Base-by-base conservation (phyloP, 1,140 invertebrate species). In the Chelonus insularis region DNA sequence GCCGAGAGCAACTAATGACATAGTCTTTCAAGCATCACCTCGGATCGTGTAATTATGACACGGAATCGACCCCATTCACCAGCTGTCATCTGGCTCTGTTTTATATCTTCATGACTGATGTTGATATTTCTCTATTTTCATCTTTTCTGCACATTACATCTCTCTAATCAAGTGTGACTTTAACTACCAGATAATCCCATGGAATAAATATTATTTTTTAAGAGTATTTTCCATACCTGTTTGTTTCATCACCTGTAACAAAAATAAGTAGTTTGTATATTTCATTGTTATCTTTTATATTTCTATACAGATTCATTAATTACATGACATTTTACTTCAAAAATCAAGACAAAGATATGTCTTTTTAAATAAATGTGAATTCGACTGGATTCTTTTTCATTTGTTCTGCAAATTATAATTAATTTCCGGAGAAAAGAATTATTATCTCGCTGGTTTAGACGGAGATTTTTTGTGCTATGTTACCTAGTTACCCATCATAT, bases 1-100 rank as follows among this genome's bases (percentile, higher is more conserved):
- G 50, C 29, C 50, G 50, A 55, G 52, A 55, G 34, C 52, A 39
- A 55, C 34, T 55, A 55, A 55, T 39, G 36, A 37, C 51, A 55
- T 29, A 34, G 52, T 37, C 52, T 34, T 55, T 55, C 34, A 37
- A 16, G 34, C 52, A 16, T 55, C 25, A 34, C 14, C 50, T 18
- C 25, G n/a, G 16, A 52, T 52, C 45, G 23, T 48, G 45, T 23
- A 48, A 48, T 48, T 48, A 48, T 48, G 23, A 48, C 23, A 25
- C 41, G 41, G 16, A 43, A 43, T 43, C 41, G 41, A 43, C 14
- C 41, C 18, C 41, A 43, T 43, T 43, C 41, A 43, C 41, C 14
- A 18, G 12, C 18, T 43, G 41, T 39, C 36, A 39, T 39, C 36
- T 11, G 4, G 9, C 36, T 11, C 36, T n/a, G n/a, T 39, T 39